Evolutionary conservation across 2,888 invertebrate species (phyloP).

Genomic region (Himalopsyche tibetana): DNA sequence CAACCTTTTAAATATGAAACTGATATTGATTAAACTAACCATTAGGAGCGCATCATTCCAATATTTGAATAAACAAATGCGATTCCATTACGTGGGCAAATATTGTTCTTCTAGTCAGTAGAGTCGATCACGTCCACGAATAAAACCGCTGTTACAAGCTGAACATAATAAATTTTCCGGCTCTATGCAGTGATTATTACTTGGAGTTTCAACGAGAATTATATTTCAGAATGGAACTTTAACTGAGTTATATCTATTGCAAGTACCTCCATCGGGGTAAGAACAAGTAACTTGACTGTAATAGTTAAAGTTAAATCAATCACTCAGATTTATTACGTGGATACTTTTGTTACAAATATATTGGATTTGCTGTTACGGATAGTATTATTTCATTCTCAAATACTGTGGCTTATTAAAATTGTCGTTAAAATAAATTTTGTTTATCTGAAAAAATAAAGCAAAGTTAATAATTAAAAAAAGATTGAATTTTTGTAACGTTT

Average conservation of each 20-base stretch:
- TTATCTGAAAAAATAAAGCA: too few relatives aligned
- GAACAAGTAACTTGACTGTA: not conserved
- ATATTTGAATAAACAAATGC: constrained; percentile 61
- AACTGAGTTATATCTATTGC: not conserved
- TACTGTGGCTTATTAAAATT: too few relatives aligned
- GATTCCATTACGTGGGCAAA: constrained; percentile 60
- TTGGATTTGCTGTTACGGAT: too few relatives aligned
- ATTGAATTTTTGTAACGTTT: too few relatives aligned
- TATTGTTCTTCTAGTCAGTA: constrained; percentile 39
- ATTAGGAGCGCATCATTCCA: constrained; percentile 43
- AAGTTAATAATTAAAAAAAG: too few relatives aligned
- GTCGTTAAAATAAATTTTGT: too few relatives aligned
- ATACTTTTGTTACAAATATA: too few relatives aligned
- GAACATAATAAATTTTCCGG: constrained; percentile 8
- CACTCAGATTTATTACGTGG: too few relatives aligned
- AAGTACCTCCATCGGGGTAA: not conserved
- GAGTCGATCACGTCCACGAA: constrained; percentile 5
- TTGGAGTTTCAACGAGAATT: not conserved
- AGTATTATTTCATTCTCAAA: too few relatives aligned
- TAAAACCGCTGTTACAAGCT: constrained; percentile 10
- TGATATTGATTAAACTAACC: constrained; percentile 14
- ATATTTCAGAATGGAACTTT: not conserved
- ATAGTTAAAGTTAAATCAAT: not conserved
- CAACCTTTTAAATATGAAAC: constrained; percentile 23
- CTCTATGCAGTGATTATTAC: constrained; percentile 21